Evolutionary conservation across 2,797 vertebrate genomes (phyloP), one percentile per base, ranked within the genome.

Genomic region (Adrianichthys oophorus): DNA sequence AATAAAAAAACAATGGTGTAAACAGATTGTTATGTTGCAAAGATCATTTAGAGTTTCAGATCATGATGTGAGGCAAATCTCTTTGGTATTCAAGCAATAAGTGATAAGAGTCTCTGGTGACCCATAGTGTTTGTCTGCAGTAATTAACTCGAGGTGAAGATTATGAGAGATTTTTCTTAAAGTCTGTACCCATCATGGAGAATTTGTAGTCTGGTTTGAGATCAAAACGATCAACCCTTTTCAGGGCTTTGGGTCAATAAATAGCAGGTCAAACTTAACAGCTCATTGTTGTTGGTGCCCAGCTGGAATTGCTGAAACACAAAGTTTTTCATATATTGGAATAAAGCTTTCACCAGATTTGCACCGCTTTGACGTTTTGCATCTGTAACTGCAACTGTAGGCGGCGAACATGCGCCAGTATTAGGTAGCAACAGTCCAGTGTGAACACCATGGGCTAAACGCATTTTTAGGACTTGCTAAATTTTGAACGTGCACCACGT

Each of bases 141-240:
- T 90, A 91, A 92, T 92, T 92, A 93, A 90, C 87, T 80, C 52
- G 74, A 89, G 89, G 90, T 91, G 87, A 91, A 87, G 89, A 91
- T 91, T 91, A 90, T 59, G 68, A 72, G 64, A 86, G 83, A 88
- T 86, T 89, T 81, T 70, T 83, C 78, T 77, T 80, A 68, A 53
- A 69, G 73, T 79, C 77, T 81, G 77, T 76, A 76, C 80, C 82
- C 81, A 83, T 87, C 82, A 76, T 74, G 76, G 66, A 60, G 81
- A 85, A 87, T 89, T 90, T 79, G 79, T 80, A 77, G 68, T 79
- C 70, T 80, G 74, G 89, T 83, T 85, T 79, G 81, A 83, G 77
- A 80, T 56, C 48, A 49, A 80, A 90, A 90, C 87, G 90, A 86
- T 83, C 75, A 75, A 85, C 63, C 68, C 85, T 71, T 67, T 87